Conservation (phyloP, 2,113 vertebrate species). For the Sorex fumeus region DNA sequence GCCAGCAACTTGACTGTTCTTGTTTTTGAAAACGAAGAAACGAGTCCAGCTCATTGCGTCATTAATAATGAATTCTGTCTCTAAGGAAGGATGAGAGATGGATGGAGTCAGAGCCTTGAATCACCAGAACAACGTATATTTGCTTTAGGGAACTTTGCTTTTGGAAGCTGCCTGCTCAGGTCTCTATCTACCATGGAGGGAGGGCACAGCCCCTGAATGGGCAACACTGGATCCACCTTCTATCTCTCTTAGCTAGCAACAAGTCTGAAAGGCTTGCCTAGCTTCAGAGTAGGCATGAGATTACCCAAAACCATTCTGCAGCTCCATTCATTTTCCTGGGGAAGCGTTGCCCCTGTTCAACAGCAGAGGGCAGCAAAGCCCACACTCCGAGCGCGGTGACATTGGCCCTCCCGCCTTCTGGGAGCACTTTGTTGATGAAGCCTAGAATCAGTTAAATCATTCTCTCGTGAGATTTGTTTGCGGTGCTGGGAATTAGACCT, state of each 20-base stretch:
- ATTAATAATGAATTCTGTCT: too few species aligned
- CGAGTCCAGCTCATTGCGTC: not conserved
- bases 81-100: not conserved
- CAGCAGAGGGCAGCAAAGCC: constrained; percentile 81
- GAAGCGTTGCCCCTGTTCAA: not conserved
- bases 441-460: not conserved
- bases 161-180: too few species aligned
- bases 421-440: not conserved
- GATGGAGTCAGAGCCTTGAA: not conserved
- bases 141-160: too few species aligned
- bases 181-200: not conserved
- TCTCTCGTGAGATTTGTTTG: not conserved
- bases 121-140: not conserved
- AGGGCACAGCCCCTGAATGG: accelerated
- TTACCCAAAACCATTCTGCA: not conserved
- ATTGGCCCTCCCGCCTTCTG: not conserved
- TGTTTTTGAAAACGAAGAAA: not conserved
- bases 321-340: not conserved
- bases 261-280: not conserved
- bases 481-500: too few species aligned
- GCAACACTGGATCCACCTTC: accelerated
- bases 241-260: not conserved
- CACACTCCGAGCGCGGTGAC: not conserved
- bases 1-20: too few species aligned
- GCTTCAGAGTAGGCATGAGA: not conserved